Evolutionary conservation across 1,140 invertebrate genomes (phyloP).

Genomic region (Drosophila sproati): DNA sequence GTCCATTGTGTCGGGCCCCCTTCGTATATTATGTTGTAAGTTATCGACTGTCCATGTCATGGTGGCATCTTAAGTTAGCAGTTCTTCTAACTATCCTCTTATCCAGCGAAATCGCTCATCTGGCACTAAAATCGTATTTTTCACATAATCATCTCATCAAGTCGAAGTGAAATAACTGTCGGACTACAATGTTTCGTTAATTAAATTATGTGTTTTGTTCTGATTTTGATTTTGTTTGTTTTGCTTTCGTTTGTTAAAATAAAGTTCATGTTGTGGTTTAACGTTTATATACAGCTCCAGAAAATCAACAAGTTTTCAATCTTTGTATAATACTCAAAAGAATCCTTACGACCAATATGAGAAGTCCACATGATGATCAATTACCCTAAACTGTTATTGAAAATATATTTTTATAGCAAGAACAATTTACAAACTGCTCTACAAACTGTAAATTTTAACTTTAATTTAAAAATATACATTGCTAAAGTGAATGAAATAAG

Average conservation of each 20-base stretch:
- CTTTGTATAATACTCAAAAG: not conserved
- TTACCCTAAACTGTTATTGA: too few species aligned
- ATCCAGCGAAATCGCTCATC: conserved; percentile 12
- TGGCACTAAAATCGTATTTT: conserved; percentile 27
- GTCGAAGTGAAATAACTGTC: not conserved
- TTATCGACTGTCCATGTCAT: not conserved
- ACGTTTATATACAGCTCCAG: not conserved
- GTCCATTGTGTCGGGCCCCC: conserved; percentile 55
- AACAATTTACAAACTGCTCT: too few species aligned
- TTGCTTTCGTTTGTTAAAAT: not conserved
- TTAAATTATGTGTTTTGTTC: conserved; percentile 18
- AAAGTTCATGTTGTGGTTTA: conserved; percentile 9
- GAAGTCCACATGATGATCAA: too few species aligned
- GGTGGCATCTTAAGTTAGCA: not conserved
- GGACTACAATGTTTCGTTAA: conserved; percentile 6
- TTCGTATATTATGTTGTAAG: conserved; percentile 65
- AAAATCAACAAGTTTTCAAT: not conserved
- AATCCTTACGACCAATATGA: too few species aligned
- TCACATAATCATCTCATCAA: conserved; percentile 3
- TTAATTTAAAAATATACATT: too few species aligned
- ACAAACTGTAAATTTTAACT: too few species aligned
- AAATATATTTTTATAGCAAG: too few species aligned
- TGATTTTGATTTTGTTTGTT: not conserved
- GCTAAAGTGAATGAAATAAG: too few species aligned
- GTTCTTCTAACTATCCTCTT: not conserved